Evolutionary conservation across 2,797 vertebrate species (phyloP).

Genomic region (Champsocephalus gunnari): DNA sequence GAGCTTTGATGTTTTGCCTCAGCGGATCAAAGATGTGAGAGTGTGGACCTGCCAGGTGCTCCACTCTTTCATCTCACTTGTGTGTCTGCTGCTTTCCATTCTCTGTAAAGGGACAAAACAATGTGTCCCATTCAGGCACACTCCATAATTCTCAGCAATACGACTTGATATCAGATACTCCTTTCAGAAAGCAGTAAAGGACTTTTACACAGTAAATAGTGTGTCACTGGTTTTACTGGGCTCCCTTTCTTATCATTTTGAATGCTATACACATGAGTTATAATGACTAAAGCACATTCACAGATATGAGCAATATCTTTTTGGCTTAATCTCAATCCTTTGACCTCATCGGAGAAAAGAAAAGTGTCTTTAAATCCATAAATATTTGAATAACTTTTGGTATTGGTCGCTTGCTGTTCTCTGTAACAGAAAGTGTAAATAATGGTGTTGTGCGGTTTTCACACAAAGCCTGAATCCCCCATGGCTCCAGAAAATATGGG

Average conservation of each 20-base stretch:
- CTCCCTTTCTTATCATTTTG: slow-evolving; percentile 23
- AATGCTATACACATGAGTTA: slow-evolving; percentile 10
- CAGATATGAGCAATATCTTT: slow-evolving; percentile 8
- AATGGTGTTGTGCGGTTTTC: slow-evolving; percentile 33
- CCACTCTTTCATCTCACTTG: slow-evolving; percentile 76
- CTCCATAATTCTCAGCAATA: slow-evolving; percentile 49
- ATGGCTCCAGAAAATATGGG: slow-evolving; percentile 15
- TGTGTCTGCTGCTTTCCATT: slow-evolving; percentile 61
- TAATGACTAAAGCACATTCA: slow-evolving; percentile 9
- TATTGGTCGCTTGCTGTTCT: slow-evolving; percentile 25
- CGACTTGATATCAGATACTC: slow-evolving; percentile 38
- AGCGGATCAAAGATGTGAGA: slow-evolving; percentile 78
- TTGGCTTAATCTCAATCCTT: slow-evolving; percentile 39
- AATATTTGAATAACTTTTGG: slow-evolving; percentile 54
- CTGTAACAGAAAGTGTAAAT: slow-evolving; percentile 36
- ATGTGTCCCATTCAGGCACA: slow-evolving; percentile 50
- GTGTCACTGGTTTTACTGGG: slow-evolving; percentile 19
- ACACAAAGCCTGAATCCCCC: neutral
- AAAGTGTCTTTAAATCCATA: slow-evolving; percentile 40
- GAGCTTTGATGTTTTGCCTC: slow-evolving; percentile 78
- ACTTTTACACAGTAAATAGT: slow-evolving; percentile 2
- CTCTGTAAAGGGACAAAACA: slow-evolving; percentile 58
- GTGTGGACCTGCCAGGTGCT: slow-evolving; percentile 72
- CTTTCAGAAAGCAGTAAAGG: slow-evolving; percentile 17
- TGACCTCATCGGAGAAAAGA: slow-evolving; percentile 36